Evolutionary conservation across 2,113 vertebrate species (phyloP), one percentile per base, ranked within the genome.

Genomic region (Eulemur macaco): DNA sequence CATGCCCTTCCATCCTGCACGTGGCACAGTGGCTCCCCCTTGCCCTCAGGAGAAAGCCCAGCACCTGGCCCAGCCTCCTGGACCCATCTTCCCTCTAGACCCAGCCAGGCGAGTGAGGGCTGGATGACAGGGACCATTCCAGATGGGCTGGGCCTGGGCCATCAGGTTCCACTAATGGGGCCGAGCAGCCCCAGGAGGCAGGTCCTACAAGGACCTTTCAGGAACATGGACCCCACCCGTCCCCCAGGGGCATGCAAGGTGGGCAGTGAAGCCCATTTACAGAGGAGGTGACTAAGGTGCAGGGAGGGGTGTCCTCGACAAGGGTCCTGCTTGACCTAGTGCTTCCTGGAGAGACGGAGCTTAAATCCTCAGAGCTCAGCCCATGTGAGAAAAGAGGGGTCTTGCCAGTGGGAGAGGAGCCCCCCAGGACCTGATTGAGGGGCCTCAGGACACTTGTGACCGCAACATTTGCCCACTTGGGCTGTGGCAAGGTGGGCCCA

Each of bases 161-260:
- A 4, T 29, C 31, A 8, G 18, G 2, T 25, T 2, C 42, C 64
- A 37, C n/a, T 6, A 1, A 3, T 0, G 0, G 37, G 66, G 39
- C 39, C 10, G 39, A 78, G 50, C 50, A 2, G 15, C 34, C 21
- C 58, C 23, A 1, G 50, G 69, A 0, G 0, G 39, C 39, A 45
- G 12, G 39, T 25, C 23, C 42, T 9, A 1, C 34, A 21, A 25
- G 50, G 34, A 54, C 17, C 20, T 31, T 47, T 14, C 3, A 6
- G 69, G 29, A 64, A 17, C 27, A 2, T 1, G 2, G 58, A 15
- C 1, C 47, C 56, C 25, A n/a, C 23, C 29, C 9, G 0, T 15
- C 34, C 58, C 42, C 3, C 0, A 42, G 27, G 25, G n/a, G 20
- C 68, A 3, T 2, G 18, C 66, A 4, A 34, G 20, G 68, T 3